phyloP scores from a whole-genome alignment of 2,113 vertebrate genomes.

The Ciconia stormi region DNA sequence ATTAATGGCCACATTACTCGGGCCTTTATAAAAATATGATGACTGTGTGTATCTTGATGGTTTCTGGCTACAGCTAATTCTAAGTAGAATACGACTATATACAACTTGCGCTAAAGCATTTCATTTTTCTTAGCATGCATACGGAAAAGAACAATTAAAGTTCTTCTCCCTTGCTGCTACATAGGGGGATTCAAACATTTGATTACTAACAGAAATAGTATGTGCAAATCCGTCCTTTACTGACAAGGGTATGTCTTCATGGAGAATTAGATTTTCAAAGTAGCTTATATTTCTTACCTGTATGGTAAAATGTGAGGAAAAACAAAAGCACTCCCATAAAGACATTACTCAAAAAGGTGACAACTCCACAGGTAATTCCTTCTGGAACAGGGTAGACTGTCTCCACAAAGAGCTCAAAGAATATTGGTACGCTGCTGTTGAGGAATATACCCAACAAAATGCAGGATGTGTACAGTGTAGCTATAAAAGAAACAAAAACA shows the following conservation, averaged over 20 bases:
- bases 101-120: neutral
- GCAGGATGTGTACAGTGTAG: slow-evolving; percentile 93
- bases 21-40: neutral
- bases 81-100: neutral
- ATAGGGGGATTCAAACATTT: neutral
- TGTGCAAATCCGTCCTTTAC: neutral
- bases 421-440: slow-evolving; percentile 94
- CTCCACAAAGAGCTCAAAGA: slow-evolving; percentile 97
- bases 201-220: neutral
- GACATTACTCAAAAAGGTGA: slow-evolving; percentile 94
- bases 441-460: slow-evolving; percentile 95
- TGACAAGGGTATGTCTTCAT: neutral
- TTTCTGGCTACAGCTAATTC: neutral
- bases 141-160: neutral
- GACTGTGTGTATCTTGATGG: neutral
- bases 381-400: slow-evolving; percentile 97
- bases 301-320: slow-evolving; percentile 93
- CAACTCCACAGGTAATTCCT: slow-evolving; percentile 96
- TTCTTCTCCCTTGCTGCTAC: neutral
- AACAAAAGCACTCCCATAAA: slow-evolving; percentile 92
- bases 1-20: neutral
- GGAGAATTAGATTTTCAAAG: neutral
- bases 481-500: slow-evolving; percentile 70
- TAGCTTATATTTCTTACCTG: slow-evolving; percentile 80
- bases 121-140: neutral